A percentile compares a stretch with the other conserved stretches of the same genome.
These are phyloP conservation scores for Cosmia trapezina DNA, from an alignment of 2,888 invertebrate genomes.

Conservation along the genomic window DNA sequence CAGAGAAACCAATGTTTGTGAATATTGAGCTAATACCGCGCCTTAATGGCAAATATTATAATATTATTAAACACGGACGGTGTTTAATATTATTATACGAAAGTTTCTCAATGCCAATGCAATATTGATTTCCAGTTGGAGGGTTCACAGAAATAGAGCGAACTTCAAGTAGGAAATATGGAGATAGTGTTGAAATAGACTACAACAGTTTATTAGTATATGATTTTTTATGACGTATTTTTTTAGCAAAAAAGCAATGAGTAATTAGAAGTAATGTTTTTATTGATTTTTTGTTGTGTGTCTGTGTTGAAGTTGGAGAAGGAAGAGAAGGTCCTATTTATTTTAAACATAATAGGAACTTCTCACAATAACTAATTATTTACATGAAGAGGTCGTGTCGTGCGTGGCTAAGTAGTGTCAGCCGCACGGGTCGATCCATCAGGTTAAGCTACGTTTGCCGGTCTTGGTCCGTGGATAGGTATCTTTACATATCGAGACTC, in stretches of 20 bases:
- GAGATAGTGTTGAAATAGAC: conserved; percentile 25
- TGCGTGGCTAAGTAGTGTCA: too few species aligned
- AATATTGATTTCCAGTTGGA: conserved; percentile 74
- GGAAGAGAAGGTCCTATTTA: neutral
- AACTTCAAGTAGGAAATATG: conserved; percentile 54
- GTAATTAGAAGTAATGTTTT: neutral
- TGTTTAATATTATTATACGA: conserved; percentile 16
- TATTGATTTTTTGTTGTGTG: neutral
- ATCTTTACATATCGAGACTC: too few species aligned
- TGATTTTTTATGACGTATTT: neutral
- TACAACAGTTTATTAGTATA: neutral
- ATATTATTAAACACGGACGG: conserved; percentile 71
- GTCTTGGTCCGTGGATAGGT: too few species aligned
- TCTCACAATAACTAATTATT: neutral
- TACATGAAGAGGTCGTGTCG: too few species aligned
- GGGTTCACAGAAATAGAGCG: conserved; percentile 69
- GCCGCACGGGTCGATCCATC: too few species aligned
- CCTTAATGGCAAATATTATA: conserved; percentile 50
- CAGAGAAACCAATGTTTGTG: too few species aligned
- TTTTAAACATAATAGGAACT: neutral
- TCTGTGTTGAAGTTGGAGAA: neutral
- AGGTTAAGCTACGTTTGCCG: too few species aligned
- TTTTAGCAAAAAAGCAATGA: neutral
- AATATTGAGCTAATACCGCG: too few species aligned
- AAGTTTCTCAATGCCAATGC: conserved; percentile 73